Conservation (phyloP, 2,888 invertebrate genomes). For the Agriotes lineatus region DNA sequence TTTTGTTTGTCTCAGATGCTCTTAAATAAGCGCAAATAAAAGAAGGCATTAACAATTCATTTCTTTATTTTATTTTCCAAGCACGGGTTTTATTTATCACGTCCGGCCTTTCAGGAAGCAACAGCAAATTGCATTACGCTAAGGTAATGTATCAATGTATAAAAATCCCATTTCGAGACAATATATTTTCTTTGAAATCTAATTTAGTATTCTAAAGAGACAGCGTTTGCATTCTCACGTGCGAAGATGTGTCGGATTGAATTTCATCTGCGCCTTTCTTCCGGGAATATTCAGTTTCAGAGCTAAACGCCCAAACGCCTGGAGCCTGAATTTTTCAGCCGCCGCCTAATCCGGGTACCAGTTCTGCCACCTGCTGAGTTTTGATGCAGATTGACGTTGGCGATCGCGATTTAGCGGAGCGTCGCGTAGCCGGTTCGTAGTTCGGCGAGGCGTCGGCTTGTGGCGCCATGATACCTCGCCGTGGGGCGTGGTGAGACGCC, state of each 20-base stretch:
- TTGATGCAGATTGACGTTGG: slow-evolving; percentile 10
- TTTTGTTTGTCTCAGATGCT: background rate
- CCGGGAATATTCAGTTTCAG: background rate
- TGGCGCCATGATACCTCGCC: slow-evolving; percentile 28
- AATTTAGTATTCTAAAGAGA: slow-evolving; percentile 38
- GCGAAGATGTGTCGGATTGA: slow-evolving; percentile 32
- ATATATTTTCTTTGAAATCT: slow-evolving; percentile 33
- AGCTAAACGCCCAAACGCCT: background rate
- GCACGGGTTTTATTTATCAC: background rate
- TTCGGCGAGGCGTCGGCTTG: slow-evolving; percentile 14
- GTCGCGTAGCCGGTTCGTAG: slow-evolving; percentile 23
- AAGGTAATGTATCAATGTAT: slow-evolving; percentile 37
- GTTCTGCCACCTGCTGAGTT: slow-evolving; percentile 34
- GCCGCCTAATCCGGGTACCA: background rate
- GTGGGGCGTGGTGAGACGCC: slow-evolving; percentile 26
- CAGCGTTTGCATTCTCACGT: slow-evolving; percentile 29
- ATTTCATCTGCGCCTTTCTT: slow-evolving; percentile 29
- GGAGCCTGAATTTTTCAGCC: background rate
- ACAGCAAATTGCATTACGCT: slow-evolving; percentile 26
- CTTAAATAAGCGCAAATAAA: no score
- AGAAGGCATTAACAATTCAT: background rate
- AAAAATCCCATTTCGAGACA: slow-evolving; percentile 37
- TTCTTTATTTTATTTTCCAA: background rate
- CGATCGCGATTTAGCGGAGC: slow-evolving; percentile 20
- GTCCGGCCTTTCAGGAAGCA: slow-evolving; percentile 20